Base-by-base conservation (phyloP, 2,797 vertebrate species). In the Nyctalus aviator region DNA sequence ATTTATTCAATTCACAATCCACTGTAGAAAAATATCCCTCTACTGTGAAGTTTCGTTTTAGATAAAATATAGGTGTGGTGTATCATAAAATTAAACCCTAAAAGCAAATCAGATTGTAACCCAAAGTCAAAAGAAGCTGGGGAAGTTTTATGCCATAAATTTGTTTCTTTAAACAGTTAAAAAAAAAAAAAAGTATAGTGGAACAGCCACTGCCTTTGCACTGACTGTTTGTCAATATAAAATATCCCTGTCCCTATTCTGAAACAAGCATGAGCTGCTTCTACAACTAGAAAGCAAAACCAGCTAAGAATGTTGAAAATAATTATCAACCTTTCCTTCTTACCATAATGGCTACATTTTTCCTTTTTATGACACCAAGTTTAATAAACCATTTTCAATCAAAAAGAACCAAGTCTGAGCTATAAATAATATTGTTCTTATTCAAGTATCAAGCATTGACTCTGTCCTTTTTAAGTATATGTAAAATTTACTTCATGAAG, bases 1-100 rank as follows among this genome's bases (percentile, higher is more conserved):
- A 98, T 94, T 93, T 97, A 98, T 98, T 97, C 98, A 93, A 57
- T 84, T 97, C 92, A 94, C 95, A 97, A 94, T 93, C 97, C 93
- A 97, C 90, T 96, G 93, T 90, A 93, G 23, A 95, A 98, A 97
- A 96, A 97, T 86, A 91, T 46, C 94, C 44, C 91, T 98, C 95
- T 95, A 95, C 66, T 92, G 71, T 93, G 64, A 97, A 87, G 55
- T 96, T 97, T 96, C 97, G 98, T 97, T 98, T 96, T 95, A 77
- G 89, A 95, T 84, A 96, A 9, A 68, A 97, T 75, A 97, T 88
- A 95, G 93, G 97, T 90, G 73, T 79, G 84, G 96, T 83, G 44
- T 81, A 50, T 97, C 94, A 93, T 95, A 95, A 97, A 98, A 97
- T 97, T 93, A 96, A 97, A 93, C 95, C 76, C 83, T 96, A 95